Evolutionary conservation across 2,113 vertebrate species (phyloP), one percentile per base, ranked within the genome.

Genomic region (Pseudopipra pipra): DNA sequence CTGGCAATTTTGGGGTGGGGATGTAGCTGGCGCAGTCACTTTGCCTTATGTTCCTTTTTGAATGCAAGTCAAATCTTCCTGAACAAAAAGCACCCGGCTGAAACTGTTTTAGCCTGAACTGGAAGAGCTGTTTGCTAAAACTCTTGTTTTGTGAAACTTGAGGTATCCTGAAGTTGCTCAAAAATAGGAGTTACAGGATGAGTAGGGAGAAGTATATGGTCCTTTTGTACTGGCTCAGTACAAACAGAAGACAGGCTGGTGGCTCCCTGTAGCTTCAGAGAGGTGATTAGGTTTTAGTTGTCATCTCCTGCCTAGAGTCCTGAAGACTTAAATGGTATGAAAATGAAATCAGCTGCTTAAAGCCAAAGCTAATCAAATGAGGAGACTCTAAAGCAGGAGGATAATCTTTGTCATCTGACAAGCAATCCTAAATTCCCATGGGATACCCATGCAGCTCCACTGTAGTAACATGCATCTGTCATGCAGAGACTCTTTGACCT

Each of bases 1-100:
- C 92, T 89, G 59, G 92, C 92, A 89, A 62, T 94, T 94, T 90
- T 96, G 86, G 97, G 97, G 93, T 97, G 93, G 97, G 93, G 90
- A 95, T 71, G 44, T 82, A 87, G 61, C 81, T 96, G 89, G 75
- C 16, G 6, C 58, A 89, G 67, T 95, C 85, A 56, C 73, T 89
- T 54, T 35, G 80, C 73, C 89, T 94, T 73, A 30, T 23, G 15
- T 76, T 95, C 91, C 31, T 78, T 85, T 72, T 89, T 14, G 6
- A 97, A 56, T 13, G 17, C 56, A 49, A 96, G 71, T 78, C 79
- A 93, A 2, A 37, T 68, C 62, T 89, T 67, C 33, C 62, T 94
- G 72, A 91, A 68, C 72, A 35, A 77, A 70, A 71, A 49, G 43
- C 43, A 61, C 15, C 44, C 80, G 82, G 28, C 23, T 90, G 85